Conservation (phyloP, 2,888 invertebrate genomes). For the Philopedon plagiatum region DNA sequence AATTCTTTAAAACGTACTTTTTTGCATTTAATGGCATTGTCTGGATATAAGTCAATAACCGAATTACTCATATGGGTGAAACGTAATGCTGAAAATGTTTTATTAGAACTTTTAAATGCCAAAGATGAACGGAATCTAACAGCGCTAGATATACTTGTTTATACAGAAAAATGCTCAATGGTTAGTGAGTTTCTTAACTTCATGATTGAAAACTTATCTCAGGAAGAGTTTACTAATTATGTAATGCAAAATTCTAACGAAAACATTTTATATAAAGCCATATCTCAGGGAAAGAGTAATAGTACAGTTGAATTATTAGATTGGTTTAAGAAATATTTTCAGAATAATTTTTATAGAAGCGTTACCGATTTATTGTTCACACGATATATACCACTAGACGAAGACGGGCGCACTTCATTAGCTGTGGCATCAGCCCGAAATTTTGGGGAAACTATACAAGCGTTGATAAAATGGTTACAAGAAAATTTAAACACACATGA, state of each 20-base stretch:
- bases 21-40: background rate
- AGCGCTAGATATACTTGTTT: background rate
- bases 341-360: background rate
- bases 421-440: background rate
- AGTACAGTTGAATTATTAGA: background rate
- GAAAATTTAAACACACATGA: background rate
- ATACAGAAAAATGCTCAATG: background rate
- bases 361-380: background rate
- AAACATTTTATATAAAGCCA: conserved; percentile 2
- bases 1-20: background rate
- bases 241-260: background rate
- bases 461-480: background rate
- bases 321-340: background rate
- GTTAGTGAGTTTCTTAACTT: background rate
- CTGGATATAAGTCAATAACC: background rate
- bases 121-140: background rate
- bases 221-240: background rate
- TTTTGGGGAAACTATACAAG: background rate
- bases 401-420: background rate
- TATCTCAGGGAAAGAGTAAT: background rate
- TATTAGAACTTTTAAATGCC: background rate
- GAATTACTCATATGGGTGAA: background rate
- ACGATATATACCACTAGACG: background rate
- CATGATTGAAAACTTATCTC: background rate
- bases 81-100: background rate